These are phyloP conservation scores for Melanerpes formicivorus DNA, from an alignment of 2,113 vertebrate genomes.

Conservation along the genomic window DNA sequence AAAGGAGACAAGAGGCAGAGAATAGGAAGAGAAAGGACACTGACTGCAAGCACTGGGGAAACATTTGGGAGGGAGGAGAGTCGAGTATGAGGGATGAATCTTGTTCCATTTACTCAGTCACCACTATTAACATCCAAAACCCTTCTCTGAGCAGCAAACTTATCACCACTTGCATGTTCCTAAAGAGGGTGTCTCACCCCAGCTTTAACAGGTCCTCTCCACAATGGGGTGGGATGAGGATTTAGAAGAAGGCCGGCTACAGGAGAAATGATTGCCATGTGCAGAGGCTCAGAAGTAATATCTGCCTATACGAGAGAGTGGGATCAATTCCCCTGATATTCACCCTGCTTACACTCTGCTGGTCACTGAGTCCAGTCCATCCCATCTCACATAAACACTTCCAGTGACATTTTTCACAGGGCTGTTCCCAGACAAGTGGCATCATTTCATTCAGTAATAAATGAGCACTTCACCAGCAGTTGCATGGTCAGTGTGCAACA, in stretches of 20 bases:
- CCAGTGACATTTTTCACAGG: neutral
- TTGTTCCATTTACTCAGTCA: neutral
- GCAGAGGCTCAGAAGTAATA: neutral
- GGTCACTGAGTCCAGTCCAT: neutral
- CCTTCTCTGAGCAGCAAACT: neutral
- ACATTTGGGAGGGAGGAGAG: neutral
- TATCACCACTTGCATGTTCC: neutral
- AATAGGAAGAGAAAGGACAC: neutral
- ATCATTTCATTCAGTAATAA: neutral
- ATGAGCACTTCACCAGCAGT: neutral
- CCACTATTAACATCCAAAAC: neutral
- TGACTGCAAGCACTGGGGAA: neutral
- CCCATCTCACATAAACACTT: neutral
- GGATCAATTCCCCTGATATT: neutral
- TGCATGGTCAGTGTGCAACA: neutral
- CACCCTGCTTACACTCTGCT: neutral
- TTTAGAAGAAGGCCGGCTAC: neutral
- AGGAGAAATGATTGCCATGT: neutral
- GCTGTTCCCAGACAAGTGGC: neutral
- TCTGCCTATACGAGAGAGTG: neutral
- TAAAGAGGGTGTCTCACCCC: neutral
- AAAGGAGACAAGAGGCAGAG: slow-evolving; percentile 37
- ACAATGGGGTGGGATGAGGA: rapidly evolving
- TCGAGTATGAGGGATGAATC: neutral
- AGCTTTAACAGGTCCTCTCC: neutral